Percentiles rank a stretch among this genome's conserved stretches.
phyloP scores from a whole-genome alignment of 2,113 vertebrate species.

The Paramisgurnus dabryanus region DNA sequence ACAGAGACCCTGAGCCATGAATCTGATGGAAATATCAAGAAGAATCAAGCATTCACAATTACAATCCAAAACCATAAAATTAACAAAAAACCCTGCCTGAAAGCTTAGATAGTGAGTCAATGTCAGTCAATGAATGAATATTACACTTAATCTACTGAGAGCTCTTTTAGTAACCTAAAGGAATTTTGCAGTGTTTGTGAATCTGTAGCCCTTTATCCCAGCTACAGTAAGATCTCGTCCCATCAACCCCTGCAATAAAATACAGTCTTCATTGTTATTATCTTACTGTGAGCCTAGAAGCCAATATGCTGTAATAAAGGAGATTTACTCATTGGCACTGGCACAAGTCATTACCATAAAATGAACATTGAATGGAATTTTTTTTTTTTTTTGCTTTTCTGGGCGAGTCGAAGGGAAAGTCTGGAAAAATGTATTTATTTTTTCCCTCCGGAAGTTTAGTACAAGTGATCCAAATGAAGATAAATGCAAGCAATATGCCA shows the following conservation, averaged over 20 bases:
- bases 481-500: conserved; percentile 31
- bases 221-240: conserved; percentile 14
- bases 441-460: background rate
- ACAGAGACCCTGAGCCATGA: conserved; percentile 48
- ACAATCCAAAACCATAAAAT: background rate
- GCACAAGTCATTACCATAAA: conserved; percentile 44
- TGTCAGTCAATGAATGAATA: background rate
- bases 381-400: conserved; percentile 18
- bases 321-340: conserved; percentile 37
- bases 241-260: conserved; percentile 23
- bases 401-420: background rate
- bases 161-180: background rate
- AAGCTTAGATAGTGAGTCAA: background rate
- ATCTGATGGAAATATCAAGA: conserved; percentile 16
- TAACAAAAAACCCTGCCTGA: background rate
- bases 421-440: conserved; percentile 12
- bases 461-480: conserved; percentile 34
- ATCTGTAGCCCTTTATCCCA: conserved; percentile 1
- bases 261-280: conserved; percentile 34
- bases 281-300: conserved; percentile 36
- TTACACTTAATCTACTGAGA: background rate
- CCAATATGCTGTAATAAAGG: conserved; percentile 38
- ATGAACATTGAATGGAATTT: conserved; percentile 39
- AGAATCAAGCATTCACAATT: background rate
- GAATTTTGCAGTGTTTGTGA: conserved; percentile 15